Conservation (phyloP, 2,888 invertebrate genomes). For the Gymnoscelis rufifasciata region DNA sequence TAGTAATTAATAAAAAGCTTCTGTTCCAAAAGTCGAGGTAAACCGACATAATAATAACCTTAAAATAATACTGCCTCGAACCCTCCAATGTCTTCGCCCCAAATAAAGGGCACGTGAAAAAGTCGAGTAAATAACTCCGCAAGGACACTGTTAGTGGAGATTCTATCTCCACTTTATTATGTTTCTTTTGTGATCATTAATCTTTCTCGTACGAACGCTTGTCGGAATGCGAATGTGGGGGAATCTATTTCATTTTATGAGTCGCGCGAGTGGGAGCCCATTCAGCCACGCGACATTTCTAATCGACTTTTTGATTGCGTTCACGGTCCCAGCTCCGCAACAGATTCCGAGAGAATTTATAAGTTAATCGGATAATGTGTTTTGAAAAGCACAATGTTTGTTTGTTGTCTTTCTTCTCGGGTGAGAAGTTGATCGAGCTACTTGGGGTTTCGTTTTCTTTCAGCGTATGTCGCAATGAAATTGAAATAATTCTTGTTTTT, state of each 20-base stretch:
- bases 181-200: conserved; percentile 80
- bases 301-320: conserved; percentile 79
- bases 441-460: neutral
- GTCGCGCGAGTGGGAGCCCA: conserved; percentile 71
- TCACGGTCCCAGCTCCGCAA: conserved; percentile 55
- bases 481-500: no score
- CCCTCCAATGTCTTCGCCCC: conserved; percentile 42
- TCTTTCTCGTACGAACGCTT: conserved; percentile 80
- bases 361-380: conserved; percentile 25
- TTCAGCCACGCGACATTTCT: conserved; percentile 76
- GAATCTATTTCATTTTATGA: conserved; percentile 80
- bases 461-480: no score
- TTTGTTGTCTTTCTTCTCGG: conserved; percentile 8
- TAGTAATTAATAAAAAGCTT: no score
- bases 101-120: conserved; percentile 72
- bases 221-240: conserved; percentile 80
- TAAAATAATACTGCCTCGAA: neutral
- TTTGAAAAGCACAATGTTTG: conserved; percentile 10
- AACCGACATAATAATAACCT: no score
- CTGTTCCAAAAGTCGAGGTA: no score
- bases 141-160: conserved; percentile 79
- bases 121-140: conserved; percentile 77
- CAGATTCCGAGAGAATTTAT: conserved; percentile 49
- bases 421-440: neutral
- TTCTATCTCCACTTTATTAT: conserved; percentile 79